A percentile compares a stretch with the other conserved stretches of the same genome.
Conservation (phyloP, 2,113 vertebrate species). For the Antigone vipio region DNA sequence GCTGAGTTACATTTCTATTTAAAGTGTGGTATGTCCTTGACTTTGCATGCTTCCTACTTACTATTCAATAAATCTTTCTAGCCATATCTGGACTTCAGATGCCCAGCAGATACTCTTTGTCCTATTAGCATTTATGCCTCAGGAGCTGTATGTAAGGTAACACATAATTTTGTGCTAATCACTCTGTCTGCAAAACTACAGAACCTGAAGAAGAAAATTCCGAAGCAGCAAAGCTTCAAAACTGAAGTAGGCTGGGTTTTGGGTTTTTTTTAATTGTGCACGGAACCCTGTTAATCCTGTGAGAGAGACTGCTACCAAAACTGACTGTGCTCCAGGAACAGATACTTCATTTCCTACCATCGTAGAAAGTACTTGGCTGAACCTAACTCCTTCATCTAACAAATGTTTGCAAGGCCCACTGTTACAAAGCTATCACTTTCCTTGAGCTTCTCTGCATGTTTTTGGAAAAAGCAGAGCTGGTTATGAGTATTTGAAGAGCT, state of each 20-base stretch:
- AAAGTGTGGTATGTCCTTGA: background rate
- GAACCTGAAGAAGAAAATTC: background rate
- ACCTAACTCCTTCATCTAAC: background rate
- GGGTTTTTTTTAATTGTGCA: background rate
- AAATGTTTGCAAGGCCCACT: background rate
- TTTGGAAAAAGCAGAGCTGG: background rate
- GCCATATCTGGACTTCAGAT: background rate
- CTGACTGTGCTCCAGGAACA: background rate
- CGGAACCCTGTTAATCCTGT: slow-evolving; percentile 10
- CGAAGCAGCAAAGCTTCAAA: background rate
- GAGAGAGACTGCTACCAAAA: background rate
- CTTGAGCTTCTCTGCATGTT: background rate
- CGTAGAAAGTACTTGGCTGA: background rate
- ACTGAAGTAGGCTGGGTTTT: background rate
- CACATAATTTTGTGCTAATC: slow-evolving; percentile 3
- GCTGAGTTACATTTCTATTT: background rate
- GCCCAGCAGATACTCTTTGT: background rate
- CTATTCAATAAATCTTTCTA: background rate
- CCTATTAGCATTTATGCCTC: background rate
- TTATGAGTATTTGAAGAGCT: background rate
- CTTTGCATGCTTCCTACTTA: background rate
- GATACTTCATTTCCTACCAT: background rate
- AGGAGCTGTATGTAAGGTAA: background rate
- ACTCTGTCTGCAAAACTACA: background rate
- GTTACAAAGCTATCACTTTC: background rate